Conservation (phyloP, 2,113 vertebrate species). For the Osmerus eperlanus region DNA sequence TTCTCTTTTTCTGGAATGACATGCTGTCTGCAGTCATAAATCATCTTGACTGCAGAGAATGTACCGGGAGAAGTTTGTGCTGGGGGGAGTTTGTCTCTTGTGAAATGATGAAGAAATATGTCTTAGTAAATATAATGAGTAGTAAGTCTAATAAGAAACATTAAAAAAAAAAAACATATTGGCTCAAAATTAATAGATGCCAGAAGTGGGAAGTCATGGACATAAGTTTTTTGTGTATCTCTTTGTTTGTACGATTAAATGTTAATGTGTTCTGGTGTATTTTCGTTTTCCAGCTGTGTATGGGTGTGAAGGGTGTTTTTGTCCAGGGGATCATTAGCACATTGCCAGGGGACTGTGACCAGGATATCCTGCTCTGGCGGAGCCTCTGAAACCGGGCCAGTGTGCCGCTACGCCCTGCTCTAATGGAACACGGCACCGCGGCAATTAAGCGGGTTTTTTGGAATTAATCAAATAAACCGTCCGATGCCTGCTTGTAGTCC, state of each 20-base stretch:
- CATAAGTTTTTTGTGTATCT: background rate
- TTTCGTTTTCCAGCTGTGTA: background rate
- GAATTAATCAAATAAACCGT: conserved; percentile 54
- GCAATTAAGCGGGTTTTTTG: conserved; percentile 57
- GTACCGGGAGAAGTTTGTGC: background rate
- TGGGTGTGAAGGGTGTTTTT: background rate
- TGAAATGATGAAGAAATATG: conserved; percentile 17
- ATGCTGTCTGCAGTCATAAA: conserved; percentile 5
- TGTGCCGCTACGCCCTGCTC: conserved; percentile 29
- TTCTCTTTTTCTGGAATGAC: conserved; percentile 15
- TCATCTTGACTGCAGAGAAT: background rate
- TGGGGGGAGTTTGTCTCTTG: conserved; percentile 12
- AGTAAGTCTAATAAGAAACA: conserved; percentile 22
- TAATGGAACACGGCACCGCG: conserved; percentile 54
- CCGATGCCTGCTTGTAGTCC: conserved; percentile 23
- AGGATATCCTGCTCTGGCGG: conserved; percentile 40
- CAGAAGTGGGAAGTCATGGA: background rate
- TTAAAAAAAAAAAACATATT: background rate
- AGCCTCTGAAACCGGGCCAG: conserved; percentile 28
- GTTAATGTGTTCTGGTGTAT: background rate
- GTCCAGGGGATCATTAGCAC: conserved; percentile 33
- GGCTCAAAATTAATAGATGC: background rate
- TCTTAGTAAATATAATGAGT: conserved; percentile 16
- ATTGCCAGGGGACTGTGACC: conserved; percentile 43
- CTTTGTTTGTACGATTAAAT: background rate